Conservation (phyloP, 2,797 vertebrate species). For the Eulemur mongoz region DNA sequence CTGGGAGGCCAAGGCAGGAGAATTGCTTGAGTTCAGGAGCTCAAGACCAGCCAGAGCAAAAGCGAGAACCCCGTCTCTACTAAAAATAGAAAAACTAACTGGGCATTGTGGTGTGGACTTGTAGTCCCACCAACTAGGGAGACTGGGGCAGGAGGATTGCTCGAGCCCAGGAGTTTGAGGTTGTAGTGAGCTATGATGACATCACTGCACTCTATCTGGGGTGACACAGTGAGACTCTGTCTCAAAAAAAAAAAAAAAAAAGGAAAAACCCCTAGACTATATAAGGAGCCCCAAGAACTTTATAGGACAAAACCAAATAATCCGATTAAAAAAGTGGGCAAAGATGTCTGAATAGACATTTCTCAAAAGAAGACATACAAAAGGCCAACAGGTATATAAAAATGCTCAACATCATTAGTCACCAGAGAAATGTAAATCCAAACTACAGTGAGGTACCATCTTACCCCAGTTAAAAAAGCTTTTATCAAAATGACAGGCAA, state of each 20-base stretch:
- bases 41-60: background rate
- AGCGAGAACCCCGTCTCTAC: background rate
- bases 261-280: too few relatives aligned
- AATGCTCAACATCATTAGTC: background rate
- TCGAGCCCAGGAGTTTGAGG: background rate
- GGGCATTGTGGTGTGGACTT: background rate
- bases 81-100: background rate
- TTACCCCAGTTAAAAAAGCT: background rate
- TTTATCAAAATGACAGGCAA: background rate
- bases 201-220: background rate
- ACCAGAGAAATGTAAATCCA: background rate
- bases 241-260: background rate
- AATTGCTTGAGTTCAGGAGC: background rate
- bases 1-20: background rate
- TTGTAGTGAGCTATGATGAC: background rate
- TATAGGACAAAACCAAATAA: background rate
- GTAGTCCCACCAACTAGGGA: background rate
- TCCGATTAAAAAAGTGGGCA: background rate
- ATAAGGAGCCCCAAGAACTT: too few relatives aligned
- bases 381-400: background rate
- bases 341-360: background rate
- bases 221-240: background rate
- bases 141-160: background rate
- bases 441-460: background rate
- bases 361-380: background rate